Base-by-base conservation (phyloP, 1,140 invertebrate species). In the Phthorimaea operculella region DNA sequence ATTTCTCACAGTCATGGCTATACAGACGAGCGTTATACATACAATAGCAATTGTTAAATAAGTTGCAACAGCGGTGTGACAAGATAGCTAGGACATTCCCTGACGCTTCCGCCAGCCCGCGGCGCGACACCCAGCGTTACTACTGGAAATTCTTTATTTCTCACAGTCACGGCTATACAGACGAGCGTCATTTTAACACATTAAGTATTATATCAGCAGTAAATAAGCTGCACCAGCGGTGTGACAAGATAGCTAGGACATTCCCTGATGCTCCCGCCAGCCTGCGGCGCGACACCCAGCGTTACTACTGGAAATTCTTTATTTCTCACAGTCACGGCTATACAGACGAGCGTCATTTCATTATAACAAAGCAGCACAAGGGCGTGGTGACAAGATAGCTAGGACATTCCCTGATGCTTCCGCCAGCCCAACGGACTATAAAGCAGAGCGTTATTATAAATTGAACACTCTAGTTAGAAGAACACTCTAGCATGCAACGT, bases 221-320 rank as follows among this genome's bases (percentile, higher is more conserved):
- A 72, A 74, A 74, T 72, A 70, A 72, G 63, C 55, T 59, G 62
- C 61, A 62, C 39, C 55, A 60, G 57, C 59, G 57, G 57, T 60
- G 58, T 70, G 68, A 73, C 72, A 74, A 77, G 72, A 74, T 74
- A 75, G 66, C 63, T 63, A 59, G 60, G 63, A 70, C 62, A 54
- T 66, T 61, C 61, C 59, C 63, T 62, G 66, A 66, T 67, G 64
- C 63, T 69, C 66, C 64, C 63, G 68, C 56, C 52, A 58, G 62
- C 63, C 65, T 57, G 60, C 54, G 70, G 58, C 63, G 63, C 65
- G 55, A 11, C 3, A 59, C 60, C 62, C 59, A 70, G 68, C 74
- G 73, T 73, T 72, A 75, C 70, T 64, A 47, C 14, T 47, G 44
- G 51, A 60, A 62, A 68, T 71, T 65, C 69, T 75, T 77, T 75